phyloP scores from a whole-genome alignment of 2,888 invertebrate genomes.

The Nesidiocoris tenuis region DNA sequence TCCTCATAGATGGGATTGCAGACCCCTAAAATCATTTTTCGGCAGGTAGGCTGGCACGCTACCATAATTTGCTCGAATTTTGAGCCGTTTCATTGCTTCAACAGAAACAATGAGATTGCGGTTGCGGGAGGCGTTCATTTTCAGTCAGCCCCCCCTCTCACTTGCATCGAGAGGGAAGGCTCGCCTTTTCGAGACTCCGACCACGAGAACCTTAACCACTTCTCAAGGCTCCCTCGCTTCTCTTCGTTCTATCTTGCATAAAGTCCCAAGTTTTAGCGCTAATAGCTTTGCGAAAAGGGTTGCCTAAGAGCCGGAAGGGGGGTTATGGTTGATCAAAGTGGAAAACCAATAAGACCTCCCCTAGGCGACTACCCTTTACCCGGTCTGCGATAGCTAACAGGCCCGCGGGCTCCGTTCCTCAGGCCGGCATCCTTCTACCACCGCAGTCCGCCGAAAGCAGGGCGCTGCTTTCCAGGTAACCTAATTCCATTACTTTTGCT shows the following conservation, averaged over 20 bases:
- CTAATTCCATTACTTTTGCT: slow-evolving; percentile 35
- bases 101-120: slow-evolving; percentile 34
- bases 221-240: no score
- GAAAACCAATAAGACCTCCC: slow-evolving; percentile 39
- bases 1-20: no score
- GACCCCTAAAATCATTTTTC: no score
- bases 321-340: slow-evolving; percentile 31
- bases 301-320: not conserved
- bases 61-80: no score
- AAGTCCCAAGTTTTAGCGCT: slow-evolving; percentile 40
- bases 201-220: slow-evolving; percentile 17
- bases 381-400: slow-evolving; percentile 19
- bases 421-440: not conserved
- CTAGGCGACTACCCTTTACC: slow-evolving; percentile 11
- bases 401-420: not conserved
- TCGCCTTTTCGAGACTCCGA: not conserved
- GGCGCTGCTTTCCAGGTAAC: not conserved
- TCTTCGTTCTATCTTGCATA: slow-evolving; percentile 17
- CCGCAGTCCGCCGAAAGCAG: not conserved
- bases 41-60: no score
- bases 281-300: slow-evolving; percentile 27
- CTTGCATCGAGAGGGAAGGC: not conserved
- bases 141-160: not conserved
- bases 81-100: slow-evolving; percentile 9
- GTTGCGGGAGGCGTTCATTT: slow-evolving; percentile 24